Conservation (phyloP, 2,797 vertebrate species). For the Channallabes apus region DNA sequence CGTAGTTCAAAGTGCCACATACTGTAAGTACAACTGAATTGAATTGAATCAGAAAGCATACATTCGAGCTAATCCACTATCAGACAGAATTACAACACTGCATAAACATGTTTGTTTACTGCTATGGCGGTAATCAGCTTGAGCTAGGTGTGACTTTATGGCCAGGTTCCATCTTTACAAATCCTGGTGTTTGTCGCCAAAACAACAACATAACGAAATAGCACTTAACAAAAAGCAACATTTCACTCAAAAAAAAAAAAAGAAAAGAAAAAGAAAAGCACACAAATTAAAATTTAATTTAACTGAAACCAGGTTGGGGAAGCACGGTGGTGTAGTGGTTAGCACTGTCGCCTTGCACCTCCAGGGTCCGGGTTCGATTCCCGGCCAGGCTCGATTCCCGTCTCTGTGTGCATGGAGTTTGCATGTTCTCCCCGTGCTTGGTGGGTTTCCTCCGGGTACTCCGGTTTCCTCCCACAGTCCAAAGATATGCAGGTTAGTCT, state of each 20-base stretch:
- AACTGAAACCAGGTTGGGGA: background rate
- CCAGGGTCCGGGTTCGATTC: too few relatives aligned
- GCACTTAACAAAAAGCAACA: background rate
- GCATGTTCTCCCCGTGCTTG: too few relatives aligned
- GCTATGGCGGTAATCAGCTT: constrained; percentile 37
- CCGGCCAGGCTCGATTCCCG: too few relatives aligned
- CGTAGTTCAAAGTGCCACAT: background rate
- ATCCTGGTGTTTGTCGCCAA: background rate
- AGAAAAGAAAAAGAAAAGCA: background rate
- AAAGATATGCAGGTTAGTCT: too few relatives aligned
- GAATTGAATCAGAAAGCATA: background rate
- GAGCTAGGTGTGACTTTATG: constrained; percentile 8
- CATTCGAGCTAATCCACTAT: constrained; percentile 48
- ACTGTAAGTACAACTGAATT: background rate
- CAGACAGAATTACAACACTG: constrained; percentile 26
- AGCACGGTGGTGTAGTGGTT: too few relatives aligned
- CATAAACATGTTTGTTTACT: constrained; percentile 24
- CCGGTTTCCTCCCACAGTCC: too few relatives aligned
- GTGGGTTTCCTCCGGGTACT: too few relatives aligned
- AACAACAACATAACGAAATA: background rate
- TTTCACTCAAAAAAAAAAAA: background rate
- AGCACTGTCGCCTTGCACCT: too few relatives aligned
- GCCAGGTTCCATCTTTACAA: background rate
- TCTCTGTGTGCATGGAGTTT: too few relatives aligned
- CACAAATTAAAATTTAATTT: background rate